These are phyloP conservation scores for Rhogogaster chlorosoma DNA, from an alignment of 2,888 invertebrate species.

Conservation along the genomic window DNA sequence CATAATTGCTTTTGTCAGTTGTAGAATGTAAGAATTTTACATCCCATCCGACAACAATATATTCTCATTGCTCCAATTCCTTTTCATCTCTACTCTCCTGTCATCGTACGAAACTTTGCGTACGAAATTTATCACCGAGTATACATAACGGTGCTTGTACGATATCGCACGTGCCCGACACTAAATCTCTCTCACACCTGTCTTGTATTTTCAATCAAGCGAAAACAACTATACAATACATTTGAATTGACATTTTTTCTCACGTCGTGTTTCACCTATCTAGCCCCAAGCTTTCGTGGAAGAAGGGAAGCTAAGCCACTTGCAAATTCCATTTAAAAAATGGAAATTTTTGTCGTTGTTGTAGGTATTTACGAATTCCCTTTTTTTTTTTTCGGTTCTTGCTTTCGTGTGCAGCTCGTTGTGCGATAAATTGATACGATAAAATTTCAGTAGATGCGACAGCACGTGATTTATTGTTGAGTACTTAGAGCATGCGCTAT, in stretches of 20 bases:
- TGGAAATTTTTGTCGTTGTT: neutral
- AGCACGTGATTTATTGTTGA: neutral
- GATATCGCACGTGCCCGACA: slow-evolving; percentile 15
- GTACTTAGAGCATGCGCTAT: slow-evolving; percentile 37
- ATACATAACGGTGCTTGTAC: slow-evolving; percentile 2
- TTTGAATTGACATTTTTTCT: neutral
- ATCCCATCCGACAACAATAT: slow-evolving; percentile 5
- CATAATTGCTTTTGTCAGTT: slow-evolving; percentile 46
- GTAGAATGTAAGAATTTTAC: neutral
- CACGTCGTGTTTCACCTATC: neutral
- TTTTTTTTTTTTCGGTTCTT: neutral
- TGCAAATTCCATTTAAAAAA: neutral
- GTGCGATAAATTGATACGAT: neutral
- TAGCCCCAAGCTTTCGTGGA: neutral
- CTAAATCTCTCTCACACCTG: slow-evolving; percentile 8
- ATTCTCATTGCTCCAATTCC: slow-evolving; percentile 24
- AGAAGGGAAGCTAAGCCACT: neutral
- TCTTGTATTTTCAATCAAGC: neutral
- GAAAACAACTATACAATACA: neutral
- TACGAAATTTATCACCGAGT: neutral
- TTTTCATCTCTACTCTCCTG: slow-evolving; percentile 1
- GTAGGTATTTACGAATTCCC: neutral
- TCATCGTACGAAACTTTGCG: slow-evolving; percentile 14
- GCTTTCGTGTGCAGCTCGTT: neutral
- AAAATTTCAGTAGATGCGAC: neutral